Conservation (phyloP, 2,797 vertebrate genomes). For the Anabas testudineus region DNA sequence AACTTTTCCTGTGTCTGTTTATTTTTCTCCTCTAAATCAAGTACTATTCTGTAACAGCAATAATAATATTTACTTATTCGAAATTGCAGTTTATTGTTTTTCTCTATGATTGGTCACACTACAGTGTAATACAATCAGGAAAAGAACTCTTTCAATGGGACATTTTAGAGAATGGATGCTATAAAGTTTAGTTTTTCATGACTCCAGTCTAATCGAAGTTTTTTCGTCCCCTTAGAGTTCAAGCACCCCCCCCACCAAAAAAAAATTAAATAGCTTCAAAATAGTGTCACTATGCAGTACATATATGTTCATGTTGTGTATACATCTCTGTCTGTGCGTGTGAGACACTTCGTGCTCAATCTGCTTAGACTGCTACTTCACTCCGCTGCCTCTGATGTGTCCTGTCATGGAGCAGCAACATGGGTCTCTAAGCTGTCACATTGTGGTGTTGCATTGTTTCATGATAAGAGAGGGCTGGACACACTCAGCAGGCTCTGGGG, state of each 20-base stretch:
- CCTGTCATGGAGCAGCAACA: constrained; percentile 56
- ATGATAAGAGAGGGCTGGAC: constrained; percentile 62
- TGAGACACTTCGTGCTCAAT: constrained; percentile 30
- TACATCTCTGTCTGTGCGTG: not conserved
- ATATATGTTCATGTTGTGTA: not conserved
- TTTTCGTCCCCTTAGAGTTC: too few species aligned
- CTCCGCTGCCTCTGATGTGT: constrained; percentile 45
- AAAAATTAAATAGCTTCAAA: too few species aligned
- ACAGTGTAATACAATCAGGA: not conserved
- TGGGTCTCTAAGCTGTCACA: constrained; percentile 62
- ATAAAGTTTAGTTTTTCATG: not conserved
- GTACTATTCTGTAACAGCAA: not conserved
- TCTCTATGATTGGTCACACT: not conserved
- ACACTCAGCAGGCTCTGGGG: constrained; percentile 41
- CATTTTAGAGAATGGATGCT: not conserved
- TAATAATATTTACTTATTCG: not conserved
- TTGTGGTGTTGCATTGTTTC: constrained; percentile 44
- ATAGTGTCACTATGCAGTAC: not conserved
- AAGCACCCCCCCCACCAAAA: too few species aligned
- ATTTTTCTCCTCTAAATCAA: not conserved
- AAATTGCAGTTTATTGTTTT: not conserved
- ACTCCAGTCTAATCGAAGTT: too few species aligned
- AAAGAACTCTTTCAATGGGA: not conserved
- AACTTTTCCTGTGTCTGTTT: not conserved
- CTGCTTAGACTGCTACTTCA: constrained; percentile 43